Conservation (phyloP, 2,113 vertebrate species). For the Dendropsophus ebraccatus region DNA sequence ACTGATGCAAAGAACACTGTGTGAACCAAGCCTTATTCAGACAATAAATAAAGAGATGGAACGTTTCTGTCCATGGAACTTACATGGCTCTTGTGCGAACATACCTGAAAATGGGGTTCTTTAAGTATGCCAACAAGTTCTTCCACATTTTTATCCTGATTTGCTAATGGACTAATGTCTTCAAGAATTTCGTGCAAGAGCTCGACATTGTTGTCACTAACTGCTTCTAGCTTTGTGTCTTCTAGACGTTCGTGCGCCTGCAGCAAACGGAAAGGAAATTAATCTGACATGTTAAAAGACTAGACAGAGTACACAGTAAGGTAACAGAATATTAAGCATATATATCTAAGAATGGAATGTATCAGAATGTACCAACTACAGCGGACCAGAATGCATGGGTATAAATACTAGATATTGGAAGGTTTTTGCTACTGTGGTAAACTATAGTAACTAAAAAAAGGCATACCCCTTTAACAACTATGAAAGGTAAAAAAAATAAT, state of each 20-base stretch:
- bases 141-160: constrained; percentile 80
- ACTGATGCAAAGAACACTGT: too few relatives aligned
- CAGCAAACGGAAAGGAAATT: constrained; percentile 56
- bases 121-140: constrained; percentile 90
- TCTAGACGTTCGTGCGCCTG: constrained; percentile 95
- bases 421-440: too few relatives aligned
- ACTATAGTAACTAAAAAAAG: too few relatives aligned
- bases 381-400: neutral
- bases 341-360: neutral
- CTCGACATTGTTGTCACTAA: constrained; percentile 90
- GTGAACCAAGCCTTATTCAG: too few relatives aligned
- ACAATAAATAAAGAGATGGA: neutral
- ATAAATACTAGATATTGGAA: neutral
- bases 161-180: constrained; percentile 82
- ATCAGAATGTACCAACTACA: neutral
- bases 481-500: too few relatives aligned
- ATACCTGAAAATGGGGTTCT: constrained; percentile 95
- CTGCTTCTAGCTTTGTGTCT: constrained; percentile 92
- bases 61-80: too few relatives aligned
- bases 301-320: neutral
- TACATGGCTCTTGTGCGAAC: neutral
- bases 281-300: too few relatives aligned
- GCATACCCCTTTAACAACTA: too few relatives aligned
- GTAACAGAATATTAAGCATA: neutral
- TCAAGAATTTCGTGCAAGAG: constrained; percentile 92